These are phyloP conservation scores for Scartelaos histophorus DNA, from an alignment of 2,113 vertebrate species.

Conservation along the genomic window DNA sequence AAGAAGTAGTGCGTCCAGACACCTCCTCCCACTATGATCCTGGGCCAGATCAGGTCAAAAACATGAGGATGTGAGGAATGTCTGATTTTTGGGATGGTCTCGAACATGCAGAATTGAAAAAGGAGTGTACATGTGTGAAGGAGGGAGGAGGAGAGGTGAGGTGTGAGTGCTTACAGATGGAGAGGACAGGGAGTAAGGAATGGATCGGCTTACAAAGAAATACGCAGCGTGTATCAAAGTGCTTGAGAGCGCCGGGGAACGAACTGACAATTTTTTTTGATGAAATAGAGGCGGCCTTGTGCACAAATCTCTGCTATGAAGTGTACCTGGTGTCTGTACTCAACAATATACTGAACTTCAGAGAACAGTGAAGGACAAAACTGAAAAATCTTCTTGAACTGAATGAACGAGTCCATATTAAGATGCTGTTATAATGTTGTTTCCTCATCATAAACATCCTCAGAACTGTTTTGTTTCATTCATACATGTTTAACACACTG, in stretches of 20 bases:
- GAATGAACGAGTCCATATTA: too few relatives aligned
- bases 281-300: not conserved
- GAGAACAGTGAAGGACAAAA: not conserved
- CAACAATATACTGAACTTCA: not conserved
- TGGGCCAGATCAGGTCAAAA: too few relatives aligned
- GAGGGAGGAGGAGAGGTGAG: not conserved
- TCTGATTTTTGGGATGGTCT: constrained; percentile 16
- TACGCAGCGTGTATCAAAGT: constrained; percentile 2
- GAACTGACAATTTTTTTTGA: not conserved
- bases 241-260: not conserved
- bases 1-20: constrained; percentile 14
- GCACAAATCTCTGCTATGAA: not conserved
- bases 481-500: too few relatives aligned
- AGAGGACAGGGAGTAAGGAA: constrained; percentile 23
- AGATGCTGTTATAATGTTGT: too few relatives aligned
- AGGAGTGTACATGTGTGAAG: constrained; percentile 16
- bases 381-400: not conserved
- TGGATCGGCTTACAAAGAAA: constrained; percentile 14
- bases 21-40: too few relatives aligned
- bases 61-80: constrained; percentile 33
- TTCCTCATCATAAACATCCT: too few relatives aligned
- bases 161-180: constrained; percentile 32
- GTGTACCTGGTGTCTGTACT: not conserved
- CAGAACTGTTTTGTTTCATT: too few relatives aligned
- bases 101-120: constrained; percentile 6